Evolutionary conservation across 2,888 invertebrate genomes (phyloP).

Genomic region (Bombylius major): DNA sequence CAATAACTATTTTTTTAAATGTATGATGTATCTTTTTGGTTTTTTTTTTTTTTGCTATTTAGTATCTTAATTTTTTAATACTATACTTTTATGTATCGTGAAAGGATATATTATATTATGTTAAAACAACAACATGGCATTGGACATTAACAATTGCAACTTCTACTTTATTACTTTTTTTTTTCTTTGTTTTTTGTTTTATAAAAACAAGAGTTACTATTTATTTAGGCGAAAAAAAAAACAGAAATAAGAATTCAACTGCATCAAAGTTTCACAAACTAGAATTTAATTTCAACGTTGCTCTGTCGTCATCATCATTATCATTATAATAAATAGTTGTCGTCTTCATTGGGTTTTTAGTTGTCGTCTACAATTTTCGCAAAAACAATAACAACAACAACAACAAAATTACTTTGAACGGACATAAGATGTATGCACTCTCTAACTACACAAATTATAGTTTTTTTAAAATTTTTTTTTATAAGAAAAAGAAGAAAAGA

Average conservation of each 20-base stretch:
- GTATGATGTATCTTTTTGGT: not conserved
- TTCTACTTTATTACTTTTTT: not conserved
- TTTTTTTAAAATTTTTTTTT: too few relatives aligned
- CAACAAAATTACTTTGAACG: slow-evolving; percentile 5
- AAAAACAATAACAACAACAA: not conserved
- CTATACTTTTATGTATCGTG: not conserved
- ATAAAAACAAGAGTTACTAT: not conserved
- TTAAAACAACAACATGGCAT: not conserved
- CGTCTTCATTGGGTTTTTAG: not conserved
- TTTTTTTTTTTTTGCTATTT: not conserved
- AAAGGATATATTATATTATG: not conserved
- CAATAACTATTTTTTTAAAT: too few relatives aligned
- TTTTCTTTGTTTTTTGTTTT: not conserved
- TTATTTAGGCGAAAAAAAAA: too few relatives aligned
- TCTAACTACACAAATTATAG: too few relatives aligned
- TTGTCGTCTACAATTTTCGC: not conserved
- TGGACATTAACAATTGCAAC: not conserved
- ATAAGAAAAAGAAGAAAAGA: too few relatives aligned
- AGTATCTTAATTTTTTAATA: not conserved
- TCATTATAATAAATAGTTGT: not conserved
- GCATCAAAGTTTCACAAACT: not conserved
- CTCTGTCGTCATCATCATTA: not conserved
- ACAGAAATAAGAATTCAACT: too few relatives aligned
- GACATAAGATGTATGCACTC: not conserved
- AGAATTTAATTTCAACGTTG: not conserved